Base-by-base conservation (phyloP, 2,888 invertebrate species). In the Ophraella communa region DNA sequence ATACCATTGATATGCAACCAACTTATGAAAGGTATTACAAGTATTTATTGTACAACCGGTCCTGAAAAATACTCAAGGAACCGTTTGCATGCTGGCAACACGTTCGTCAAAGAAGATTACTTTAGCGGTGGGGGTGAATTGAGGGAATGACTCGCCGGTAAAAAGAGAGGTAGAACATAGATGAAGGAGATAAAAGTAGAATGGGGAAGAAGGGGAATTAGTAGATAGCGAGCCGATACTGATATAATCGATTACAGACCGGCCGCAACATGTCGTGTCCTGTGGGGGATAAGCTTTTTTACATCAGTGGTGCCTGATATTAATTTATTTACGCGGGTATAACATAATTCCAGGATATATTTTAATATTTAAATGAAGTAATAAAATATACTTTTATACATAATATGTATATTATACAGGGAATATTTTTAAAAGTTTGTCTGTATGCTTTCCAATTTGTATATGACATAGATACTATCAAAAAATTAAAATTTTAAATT, bases 51-150 rank as follows among this genome's bases (percentile, higher is more conserved):
- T n/a, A n/a, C n/a, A n/a, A n/a, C n/a, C 49, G 62, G 44, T 14
- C 23, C 57, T 21, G 39, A 57, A 60, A 51, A 57, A 60, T 42
- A 60, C 57, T 20, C 57, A 58, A 61, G 61, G 64, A 62, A 66
- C 57, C 66, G 64, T 62, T 66, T 49, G 64, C 58, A 64, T 55
- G 64, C 59, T 55, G 65, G 58, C 55, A 65, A 67, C 62, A 61
- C 42, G 63, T 56, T 62, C 66, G 58, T 69, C 66, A 54, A 59
- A 64, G 62, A 62, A 64, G 62, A 65, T 69, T 69, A 69, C 63
- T 52, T 44, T 27, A 27, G 45, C 21, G 20, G 39, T 33, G 64
- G 58, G 45, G 45, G 49, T 49, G 57, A 27, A 35, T 39, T 21
- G 20, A 30, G 53, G 64, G 51, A 58, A 44, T 39, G 61, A 61